Evolutionary conservation across 1,140 invertebrate species (phyloP), one percentile per base, ranked within the genome.

Genomic region (Gyrodactylus salaris): DNA sequence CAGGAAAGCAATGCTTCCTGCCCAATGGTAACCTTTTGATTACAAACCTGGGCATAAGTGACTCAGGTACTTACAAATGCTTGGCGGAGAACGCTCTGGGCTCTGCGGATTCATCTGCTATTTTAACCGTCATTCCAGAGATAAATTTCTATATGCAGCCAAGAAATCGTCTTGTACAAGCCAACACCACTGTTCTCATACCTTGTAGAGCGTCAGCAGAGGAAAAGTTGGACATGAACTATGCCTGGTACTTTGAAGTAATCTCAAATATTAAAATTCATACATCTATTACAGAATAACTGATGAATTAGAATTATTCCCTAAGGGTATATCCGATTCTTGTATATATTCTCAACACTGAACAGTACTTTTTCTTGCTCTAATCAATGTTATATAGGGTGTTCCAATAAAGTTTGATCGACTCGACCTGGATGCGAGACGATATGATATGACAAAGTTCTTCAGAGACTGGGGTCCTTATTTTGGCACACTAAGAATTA

Each of bases 91-190:
- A 82, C 74, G 24, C 74, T 22, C 75, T 76, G 1, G 79, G 79
- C 68, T 76, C 76, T 54, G 76, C 76, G 20, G 7, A 1, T 34
- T 26, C n/a, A 20, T 27, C 72, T 25, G 72, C n/a, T 2, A 20
- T 54, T 73, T 34, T 72, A 74, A 34, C 74, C 70, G 27, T 69
- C 68, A n/a, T 71, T 19, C 19, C 25, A 25, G 26, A 69, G 68
- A n/a, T 73, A 74, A 87, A 85, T 76, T 2, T 73, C 2, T 21
- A 22, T 1, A 68, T 25, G 23, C 1, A 85, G 86, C 7, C 83
- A 87, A 68, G 87, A 87, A 80, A 85, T 87, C 77, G 85, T 85
- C 1, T 80, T 80, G 70, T 77, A 91, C 16, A 84, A 85, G 19
- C 26, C 21, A 69, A 69, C 26, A 71, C 34, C 19, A 27, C 21